phyloP scores from a whole-genome alignment of 2,888 invertebrate genomes.

The Leptura quadrifasciata region DNA sequence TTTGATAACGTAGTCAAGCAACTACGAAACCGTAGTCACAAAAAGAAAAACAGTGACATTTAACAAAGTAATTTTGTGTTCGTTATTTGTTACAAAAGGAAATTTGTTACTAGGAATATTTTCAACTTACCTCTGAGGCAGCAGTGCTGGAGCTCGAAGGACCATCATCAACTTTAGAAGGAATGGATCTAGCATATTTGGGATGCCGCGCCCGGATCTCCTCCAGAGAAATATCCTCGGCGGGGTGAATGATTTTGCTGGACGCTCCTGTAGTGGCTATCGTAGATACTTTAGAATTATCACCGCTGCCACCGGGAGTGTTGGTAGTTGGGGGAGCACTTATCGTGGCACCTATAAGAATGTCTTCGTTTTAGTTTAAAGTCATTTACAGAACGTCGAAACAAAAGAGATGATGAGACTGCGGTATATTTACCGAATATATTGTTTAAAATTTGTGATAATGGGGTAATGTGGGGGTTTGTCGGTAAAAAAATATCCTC shows the following conservation, averaged over 20 bases:
- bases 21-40: no score
- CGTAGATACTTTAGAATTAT: conserved; percentile 73
- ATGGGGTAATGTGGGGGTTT: no score
- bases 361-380: no score
- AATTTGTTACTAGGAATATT: not conserved
- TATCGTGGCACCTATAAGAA: conserved; percentile 81
- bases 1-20: no score
- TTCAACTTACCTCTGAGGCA: conserved; percentile 68
- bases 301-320: conserved; percentile 63
- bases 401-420: no score
- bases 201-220: conserved; percentile 84
- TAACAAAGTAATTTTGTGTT: no score
- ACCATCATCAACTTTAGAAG: conserved; percentile 67
- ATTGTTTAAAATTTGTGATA: no score
- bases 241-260: conserved; percentile 94
- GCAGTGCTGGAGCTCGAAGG: conserved; percentile 67
- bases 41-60: no score
- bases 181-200: conserved; percentile 76
- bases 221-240: conserved; percentile 93
- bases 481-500: no score
- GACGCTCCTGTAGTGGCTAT: conserved; percentile 89
- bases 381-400: no score
- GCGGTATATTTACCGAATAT: no score
- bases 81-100: no score
- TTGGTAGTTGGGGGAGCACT: conserved; percentile 83